These are phyloP conservation scores for Ellobium chinense DNA, from an alignment of 2,888 invertebrate genomes.

Conservation along the genomic window DNA sequence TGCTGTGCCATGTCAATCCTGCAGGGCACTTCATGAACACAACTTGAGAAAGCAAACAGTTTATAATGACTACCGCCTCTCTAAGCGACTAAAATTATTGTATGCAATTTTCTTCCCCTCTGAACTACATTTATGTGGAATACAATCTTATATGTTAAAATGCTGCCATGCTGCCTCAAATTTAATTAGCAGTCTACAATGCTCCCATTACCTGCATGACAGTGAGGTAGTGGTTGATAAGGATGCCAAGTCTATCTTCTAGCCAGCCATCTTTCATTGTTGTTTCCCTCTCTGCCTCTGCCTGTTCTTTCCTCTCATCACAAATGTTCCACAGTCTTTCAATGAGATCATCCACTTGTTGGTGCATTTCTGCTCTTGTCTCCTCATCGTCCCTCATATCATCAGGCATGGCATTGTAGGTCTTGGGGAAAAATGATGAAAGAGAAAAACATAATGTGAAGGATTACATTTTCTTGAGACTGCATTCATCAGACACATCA, in stretches of 20 bases:
- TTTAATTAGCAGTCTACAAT: background rate
- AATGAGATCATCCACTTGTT: slow-evolving; percentile 77
- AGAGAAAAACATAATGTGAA: no score
- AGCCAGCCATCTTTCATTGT: slow-evolving; percentile 78
- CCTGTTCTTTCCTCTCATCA: slow-evolving; percentile 77
- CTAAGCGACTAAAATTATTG: no score
- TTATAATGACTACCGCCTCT: no score
- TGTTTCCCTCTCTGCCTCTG: slow-evolving; percentile 73
- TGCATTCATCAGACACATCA: no score
- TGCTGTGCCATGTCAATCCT: no score
- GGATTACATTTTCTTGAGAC: no score
- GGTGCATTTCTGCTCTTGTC: slow-evolving; percentile 77
- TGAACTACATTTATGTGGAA: no score
- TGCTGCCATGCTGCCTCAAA: no score
- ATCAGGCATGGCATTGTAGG: slow-evolving; percentile 76
- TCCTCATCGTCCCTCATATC: slow-evolving; percentile 79
- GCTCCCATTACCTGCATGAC: slow-evolving; percentile 75
- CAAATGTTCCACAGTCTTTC: slow-evolving; percentile 78
- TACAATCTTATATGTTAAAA: no score
- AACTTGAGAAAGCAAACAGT: no score
- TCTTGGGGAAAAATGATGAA: slow-evolving; percentile 66
- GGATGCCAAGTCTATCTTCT: slow-evolving; percentile 76
- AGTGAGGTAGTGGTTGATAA: slow-evolving; percentile 78
- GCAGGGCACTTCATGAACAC: no score
- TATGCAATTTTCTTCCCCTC: no score